Conservation (phyloP, 2,888 invertebrate species). For the Epistrophella euchroma region DNA sequence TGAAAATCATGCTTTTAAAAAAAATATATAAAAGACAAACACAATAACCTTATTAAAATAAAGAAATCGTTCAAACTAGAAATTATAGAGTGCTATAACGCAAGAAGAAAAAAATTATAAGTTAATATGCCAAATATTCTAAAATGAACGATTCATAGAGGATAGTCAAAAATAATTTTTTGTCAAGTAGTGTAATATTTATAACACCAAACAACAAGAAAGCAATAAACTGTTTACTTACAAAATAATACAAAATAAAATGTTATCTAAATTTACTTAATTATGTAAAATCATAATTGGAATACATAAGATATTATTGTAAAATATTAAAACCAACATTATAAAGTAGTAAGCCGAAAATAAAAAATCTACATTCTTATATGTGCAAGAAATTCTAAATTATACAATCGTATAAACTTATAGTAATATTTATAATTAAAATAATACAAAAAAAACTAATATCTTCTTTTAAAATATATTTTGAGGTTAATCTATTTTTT, state of each 20-base stretch:
- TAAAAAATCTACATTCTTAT: slow-evolving; percentile 47
- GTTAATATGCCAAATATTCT: slow-evolving; percentile 37
- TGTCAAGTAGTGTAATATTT: slow-evolving; percentile 44
- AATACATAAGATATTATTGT: slow-evolving; percentile 48
- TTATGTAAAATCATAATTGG: slow-evolving; percentile 9
- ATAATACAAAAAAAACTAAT: slow-evolving; percentile 44
- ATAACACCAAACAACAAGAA: slow-evolving; percentile 60
- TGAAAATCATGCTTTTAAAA: slow-evolving; percentile 1
- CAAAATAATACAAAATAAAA: slow-evolving; percentile 39
- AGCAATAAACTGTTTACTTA: slow-evolving; percentile 67
- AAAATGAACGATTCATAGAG: slow-evolving; percentile 49
- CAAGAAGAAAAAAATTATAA: slow-evolving; percentile 19
- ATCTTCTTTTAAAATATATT: neutral
- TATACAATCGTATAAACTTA: slow-evolving; percentile 69
- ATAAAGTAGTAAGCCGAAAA: slow-evolving; percentile 45
- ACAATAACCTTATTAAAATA: slow-evolving; percentile 30
- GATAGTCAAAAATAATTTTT: slow-evolving; percentile 44
- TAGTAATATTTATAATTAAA: slow-evolving; percentile 52
- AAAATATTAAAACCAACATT: slow-evolving; percentile 58
- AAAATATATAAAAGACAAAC: slow-evolving; percentile 15
- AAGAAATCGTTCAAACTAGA: slow-evolving; percentile 44
- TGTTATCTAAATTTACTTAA: slow-evolving; percentile 26
- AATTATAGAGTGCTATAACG: slow-evolving; percentile 24
- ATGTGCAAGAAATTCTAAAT: slow-evolving; percentile 70
- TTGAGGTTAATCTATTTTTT: slow-evolving; percentile 10